Conservation (phyloP, 2,113 vertebrate species). For the Mugil cephalus region DNA sequence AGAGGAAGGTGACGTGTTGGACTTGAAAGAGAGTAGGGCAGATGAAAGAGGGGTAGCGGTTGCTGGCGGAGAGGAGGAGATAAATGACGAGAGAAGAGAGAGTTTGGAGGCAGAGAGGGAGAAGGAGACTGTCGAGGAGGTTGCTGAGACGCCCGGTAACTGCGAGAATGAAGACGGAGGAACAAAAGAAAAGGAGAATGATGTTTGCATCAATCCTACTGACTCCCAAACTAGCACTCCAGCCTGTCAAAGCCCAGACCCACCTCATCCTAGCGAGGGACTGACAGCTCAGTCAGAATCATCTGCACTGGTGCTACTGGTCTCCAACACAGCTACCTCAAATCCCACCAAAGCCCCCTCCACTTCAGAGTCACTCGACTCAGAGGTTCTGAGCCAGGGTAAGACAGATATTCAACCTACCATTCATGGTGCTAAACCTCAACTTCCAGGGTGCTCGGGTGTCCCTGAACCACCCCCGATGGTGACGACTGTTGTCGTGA, state of each 20-base stretch:
- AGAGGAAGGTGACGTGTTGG: slow-evolving; percentile 12
- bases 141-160: slow-evolving; percentile 22
- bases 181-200: slow-evolving; percentile 29
- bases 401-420: slow-evolving; percentile 57
- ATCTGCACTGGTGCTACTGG: slow-evolving; percentile 40
- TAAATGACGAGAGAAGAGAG: slow-evolving; percentile 15
- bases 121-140: slow-evolving; percentile 31
- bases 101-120: slow-evolving; percentile 29
- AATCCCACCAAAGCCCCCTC: slow-evolving; percentile 67
- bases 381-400: slow-evolving; percentile 50
- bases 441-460: slow-evolving; percentile 29
- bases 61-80: slow-evolving; percentile 28
- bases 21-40: slow-evolving; percentile 24
- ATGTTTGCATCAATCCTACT: slow-evolving; percentile 17
- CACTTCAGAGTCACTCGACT: slow-evolving; percentile 49
- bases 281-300: slow-evolving; percentile 47
- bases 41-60: slow-evolving; percentile 35
- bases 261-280: slow-evolving; percentile 37
- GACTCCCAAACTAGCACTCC: slow-evolving; percentile 27
- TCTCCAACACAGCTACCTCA: slow-evolving; percentile 80
- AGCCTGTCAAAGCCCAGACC: slow-evolving; percentile 39
- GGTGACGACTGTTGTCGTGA: slow-evolving; percentile 46
- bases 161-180: slow-evolving; percentile 31
- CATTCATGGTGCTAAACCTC: slow-evolving; percentile 66
- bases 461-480: slow-evolving; percentile 27